Evolutionary conservation across 37 sponge, comb jelly and placozoan genomes (phyloP).

Genomic region (Axinella damicornis): DNA sequence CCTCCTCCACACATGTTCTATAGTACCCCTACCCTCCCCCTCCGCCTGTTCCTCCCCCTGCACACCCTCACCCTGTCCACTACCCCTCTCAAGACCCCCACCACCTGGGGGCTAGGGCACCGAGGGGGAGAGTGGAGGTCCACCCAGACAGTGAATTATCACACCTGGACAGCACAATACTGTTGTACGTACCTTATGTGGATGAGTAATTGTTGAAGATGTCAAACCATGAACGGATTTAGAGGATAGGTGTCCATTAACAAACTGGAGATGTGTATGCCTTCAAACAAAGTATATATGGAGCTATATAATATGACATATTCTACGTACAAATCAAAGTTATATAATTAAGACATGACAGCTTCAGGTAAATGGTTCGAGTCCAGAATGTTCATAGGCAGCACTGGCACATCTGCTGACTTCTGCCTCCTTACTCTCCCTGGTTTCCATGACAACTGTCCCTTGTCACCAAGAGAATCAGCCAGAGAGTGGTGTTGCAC

Average conservation of each 20-base stretch:
- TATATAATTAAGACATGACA: too few relatives aligned
- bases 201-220: too few relatives aligned
- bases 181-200: too few relatives aligned
- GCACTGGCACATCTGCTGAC: slow-evolving; percentile 13
- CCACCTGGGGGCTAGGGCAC: slow-evolving; percentile 71
- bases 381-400: slow-evolving; percentile 5
- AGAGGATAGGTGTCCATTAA: too few relatives aligned
- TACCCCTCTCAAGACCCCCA: slow-evolving; percentile 95
- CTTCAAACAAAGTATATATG: too few relatives aligned
- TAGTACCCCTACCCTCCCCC: slow-evolving; percentile 3
- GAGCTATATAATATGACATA: too few relatives aligned
- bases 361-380: background rate
- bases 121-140: slow-evolving; percentile 1
- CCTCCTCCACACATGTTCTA: background rate
- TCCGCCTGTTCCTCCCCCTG: slow-evolving; percentile 7
- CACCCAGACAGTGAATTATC: too few relatives aligned
- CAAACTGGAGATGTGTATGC: too few relatives aligned
- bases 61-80: slow-evolving; percentile 58
- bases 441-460: slow-evolving; percentile 1
- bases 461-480: background rate
- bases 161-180: too few relatives aligned
- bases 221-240: too few relatives aligned
- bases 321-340: too few relatives aligned
- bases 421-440: background rate
- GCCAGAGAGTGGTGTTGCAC: slow-evolving; percentile 22